Conservation (phyloP, 2,888 invertebrate genomes). For the Magallana nippona region DNA sequence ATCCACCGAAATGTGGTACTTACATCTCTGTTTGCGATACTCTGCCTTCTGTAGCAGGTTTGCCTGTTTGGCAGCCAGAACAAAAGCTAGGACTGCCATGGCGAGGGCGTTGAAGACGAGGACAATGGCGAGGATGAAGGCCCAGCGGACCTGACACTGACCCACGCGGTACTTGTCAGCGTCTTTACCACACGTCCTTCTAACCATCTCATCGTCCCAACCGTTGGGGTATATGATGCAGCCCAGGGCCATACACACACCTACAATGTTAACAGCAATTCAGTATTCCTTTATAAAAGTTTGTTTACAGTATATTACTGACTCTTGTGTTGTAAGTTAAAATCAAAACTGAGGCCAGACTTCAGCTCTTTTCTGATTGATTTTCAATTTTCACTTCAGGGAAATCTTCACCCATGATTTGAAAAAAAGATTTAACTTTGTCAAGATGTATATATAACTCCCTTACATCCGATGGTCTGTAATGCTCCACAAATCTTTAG, state of each 20-base stretch:
- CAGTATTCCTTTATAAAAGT: background rate
- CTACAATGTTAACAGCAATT: slow-evolving; percentile 82
- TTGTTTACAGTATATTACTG: too few species aligned
- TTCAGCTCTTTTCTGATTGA: too few species aligned
- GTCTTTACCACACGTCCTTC: slow-evolving; percentile 89
- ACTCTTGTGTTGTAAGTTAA: too few species aligned
- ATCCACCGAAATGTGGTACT: slow-evolving; percentile 45
- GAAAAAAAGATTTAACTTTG: too few species aligned
- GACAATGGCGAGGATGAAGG: slow-evolving; percentile 94
- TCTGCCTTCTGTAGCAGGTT: slow-evolving; percentile 70
- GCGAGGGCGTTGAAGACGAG: slow-evolving; percentile 91
- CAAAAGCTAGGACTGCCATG: slow-evolving; percentile 93
- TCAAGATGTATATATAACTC: background rate
- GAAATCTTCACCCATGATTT: too few species aligned
- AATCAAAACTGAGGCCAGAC: too few species aligned
- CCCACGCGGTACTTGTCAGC: slow-evolving; percentile 88
- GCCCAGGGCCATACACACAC: slow-evolving; percentile 91
- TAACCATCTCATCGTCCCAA: slow-evolving; percentile 91
- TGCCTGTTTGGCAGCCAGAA: slow-evolving; percentile 91
- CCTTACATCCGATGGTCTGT: slow-evolving; percentile 87
- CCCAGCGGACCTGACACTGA: slow-evolving; percentile 89
- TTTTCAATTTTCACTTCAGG: too few species aligned
- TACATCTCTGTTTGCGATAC: slow-evolving; percentile 69
- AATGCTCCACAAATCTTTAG: slow-evolving; percentile 97
- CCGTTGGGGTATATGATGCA: slow-evolving; percentile 94